Conservation (phyloP, 1,140 invertebrate species). For the Ylistrum balloti region DNA sequence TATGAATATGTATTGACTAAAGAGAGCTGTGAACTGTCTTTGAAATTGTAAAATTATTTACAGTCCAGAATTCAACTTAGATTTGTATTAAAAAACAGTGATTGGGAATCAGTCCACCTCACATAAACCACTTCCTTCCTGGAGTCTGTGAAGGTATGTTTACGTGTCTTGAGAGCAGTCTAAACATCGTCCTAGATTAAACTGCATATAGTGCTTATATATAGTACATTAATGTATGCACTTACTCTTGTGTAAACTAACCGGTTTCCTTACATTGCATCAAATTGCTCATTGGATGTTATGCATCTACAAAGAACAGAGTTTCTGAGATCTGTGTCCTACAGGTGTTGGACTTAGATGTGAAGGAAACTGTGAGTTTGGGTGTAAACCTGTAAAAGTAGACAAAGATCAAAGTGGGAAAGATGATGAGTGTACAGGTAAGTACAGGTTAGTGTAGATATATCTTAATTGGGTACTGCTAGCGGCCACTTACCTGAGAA, state of each 20-base stretch:
- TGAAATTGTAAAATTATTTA: background rate
- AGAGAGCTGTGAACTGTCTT: background rate
- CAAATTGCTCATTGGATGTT: background rate
- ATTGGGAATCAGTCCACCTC: background rate
- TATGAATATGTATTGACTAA: no score
- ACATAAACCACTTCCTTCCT: background rate
- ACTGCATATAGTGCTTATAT: background rate
- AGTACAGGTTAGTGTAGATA: constrained; percentile 1
- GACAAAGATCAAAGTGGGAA: constrained; percentile 20
- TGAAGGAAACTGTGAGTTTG: background rate
- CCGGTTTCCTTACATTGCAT: background rate
- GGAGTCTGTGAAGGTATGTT: background rate
- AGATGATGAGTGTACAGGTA: constrained; percentile 24
- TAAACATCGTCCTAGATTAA: background rate
- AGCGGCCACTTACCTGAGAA: constrained; percentile 31
- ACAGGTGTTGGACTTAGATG: background rate
- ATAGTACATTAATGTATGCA: background rate
- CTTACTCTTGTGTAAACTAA: background rate
- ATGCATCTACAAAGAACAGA: background rate
- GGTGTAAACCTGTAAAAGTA: background rate
- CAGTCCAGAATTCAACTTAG: no score
- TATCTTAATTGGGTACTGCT: background rate
- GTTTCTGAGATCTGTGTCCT: background rate
- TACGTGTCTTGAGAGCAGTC: background rate
- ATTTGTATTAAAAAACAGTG: no score